Evolutionary conservation across 2,113 vertebrate genomes (phyloP).

Genomic region (Lophius piscatorius): DNA sequence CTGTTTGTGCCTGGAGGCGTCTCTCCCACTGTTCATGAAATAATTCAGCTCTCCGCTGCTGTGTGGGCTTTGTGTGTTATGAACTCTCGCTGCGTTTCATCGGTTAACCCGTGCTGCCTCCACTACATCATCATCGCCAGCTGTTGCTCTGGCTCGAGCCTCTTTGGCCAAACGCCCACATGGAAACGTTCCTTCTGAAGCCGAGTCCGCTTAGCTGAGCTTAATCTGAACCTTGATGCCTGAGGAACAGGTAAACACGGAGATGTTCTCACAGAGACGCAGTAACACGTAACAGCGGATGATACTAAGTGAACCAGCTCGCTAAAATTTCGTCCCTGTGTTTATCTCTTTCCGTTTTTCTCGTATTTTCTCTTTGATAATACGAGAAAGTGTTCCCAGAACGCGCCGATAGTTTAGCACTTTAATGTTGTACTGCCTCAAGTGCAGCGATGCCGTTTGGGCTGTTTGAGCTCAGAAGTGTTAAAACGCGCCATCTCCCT

Average conservation of each 20-base stretch:
- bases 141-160: conserved; percentile 23
- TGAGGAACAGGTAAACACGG: conserved; percentile 14
- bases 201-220: conserved; percentile 17
- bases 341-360: no score
- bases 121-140: conserved; percentile 23
- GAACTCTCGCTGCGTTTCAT: conserved; percentile 35
- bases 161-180: conserved; percentile 13
- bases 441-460: no score
- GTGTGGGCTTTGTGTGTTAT: conserved; percentile 25
- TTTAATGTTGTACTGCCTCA: no score
- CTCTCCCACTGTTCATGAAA: conserved; percentile 30
- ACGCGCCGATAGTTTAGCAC: no score
- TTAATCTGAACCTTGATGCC: conserved; percentile 23
- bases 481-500: no score
- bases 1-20: conserved; percentile 21
- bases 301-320: no score
- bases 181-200: conserved; percentile 17
- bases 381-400: no score
- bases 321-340: no score
- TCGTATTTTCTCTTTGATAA: no score
- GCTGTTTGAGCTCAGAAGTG: no score
- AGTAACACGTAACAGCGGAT: no score
- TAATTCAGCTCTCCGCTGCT: conserved; percentile 23
- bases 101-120: conserved; percentile 19
- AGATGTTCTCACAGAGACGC: conserved; percentile 1